Conservation (phyloP, 30 jellyfish, hydroid and myxozoan genomes). For the Pelagia noctiluca region DNA sequence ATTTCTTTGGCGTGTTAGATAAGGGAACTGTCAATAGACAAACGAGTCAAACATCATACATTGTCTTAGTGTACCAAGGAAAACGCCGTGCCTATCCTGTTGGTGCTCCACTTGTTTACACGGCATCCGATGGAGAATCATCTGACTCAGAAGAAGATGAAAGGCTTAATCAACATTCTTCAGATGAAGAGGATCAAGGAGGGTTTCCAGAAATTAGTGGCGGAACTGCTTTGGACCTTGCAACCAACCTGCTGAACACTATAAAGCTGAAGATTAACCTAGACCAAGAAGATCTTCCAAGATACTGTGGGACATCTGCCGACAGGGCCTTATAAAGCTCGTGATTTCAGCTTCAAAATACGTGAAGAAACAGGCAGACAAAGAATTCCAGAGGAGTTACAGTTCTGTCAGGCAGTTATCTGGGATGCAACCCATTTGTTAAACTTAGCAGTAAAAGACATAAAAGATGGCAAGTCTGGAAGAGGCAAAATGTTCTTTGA, state of each 20-base stretch:
- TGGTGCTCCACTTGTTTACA: slow-evolving; percentile 46
- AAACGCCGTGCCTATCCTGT: slow-evolving; percentile 37
- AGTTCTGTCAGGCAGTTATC: slow-evolving; percentile 34
- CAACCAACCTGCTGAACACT: slow-evolving; percentile 17
- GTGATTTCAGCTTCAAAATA: background rate
- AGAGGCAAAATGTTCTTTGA: background rate
- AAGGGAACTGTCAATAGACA: slow-evolving; percentile 28
- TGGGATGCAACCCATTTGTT: slow-evolving; percentile 38
- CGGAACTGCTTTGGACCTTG: slow-evolving; percentile 31
- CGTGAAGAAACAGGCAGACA: slow-evolving; percentile 27
- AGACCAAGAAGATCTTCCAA: slow-evolving; percentile 30
- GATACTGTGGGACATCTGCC: slow-evolving; percentile 31
- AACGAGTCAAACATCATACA: slow-evolving; percentile 37
- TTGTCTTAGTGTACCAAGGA: slow-evolving; percentile 29
- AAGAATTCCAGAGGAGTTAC: slow-evolving; percentile 5
- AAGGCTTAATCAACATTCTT: background rate
- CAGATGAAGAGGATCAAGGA: background rate
- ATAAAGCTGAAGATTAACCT: slow-evolving; percentile 17
- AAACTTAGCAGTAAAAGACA: slow-evolving; percentile 18
- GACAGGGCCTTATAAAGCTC: slow-evolving; percentile 27
- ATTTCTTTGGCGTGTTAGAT: slow-evolving; percentile 33
- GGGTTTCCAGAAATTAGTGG: slow-evolving; percentile 16
- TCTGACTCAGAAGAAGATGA: slow-evolving; percentile 16
- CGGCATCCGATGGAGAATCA: slow-evolving; percentile 11
- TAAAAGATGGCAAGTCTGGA: slow-evolving; percentile 39